A percentile compares a stretch with the other conserved stretches of the same genome.
Conservation (phyloP, 2,888 invertebrate genomes). For the Dicyrtoma fusca region DNA sequence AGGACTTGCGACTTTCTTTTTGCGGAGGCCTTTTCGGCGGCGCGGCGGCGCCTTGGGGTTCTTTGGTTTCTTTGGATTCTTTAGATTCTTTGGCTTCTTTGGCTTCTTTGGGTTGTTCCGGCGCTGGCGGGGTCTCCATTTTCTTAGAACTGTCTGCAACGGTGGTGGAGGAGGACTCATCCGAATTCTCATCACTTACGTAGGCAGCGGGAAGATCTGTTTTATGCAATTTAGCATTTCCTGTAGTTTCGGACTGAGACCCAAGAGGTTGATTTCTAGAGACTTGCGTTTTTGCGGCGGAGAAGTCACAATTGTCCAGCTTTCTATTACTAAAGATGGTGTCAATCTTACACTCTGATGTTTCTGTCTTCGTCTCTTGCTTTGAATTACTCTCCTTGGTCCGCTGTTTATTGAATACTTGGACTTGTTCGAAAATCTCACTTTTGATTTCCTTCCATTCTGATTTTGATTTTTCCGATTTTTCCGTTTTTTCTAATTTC, state of each 20-base stretch:
- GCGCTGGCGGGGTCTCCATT: no score
- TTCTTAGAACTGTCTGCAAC: slow-evolving; percentile 26
- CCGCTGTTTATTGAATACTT: no score
- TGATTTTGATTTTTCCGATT: slow-evolving; percentile 2
- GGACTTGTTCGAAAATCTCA: neutral
- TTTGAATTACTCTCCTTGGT: neutral
- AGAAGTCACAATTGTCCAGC: slow-evolving; percentile 20
- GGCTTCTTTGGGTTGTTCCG: neutral
- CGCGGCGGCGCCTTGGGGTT: slow-evolving; percentile 50
- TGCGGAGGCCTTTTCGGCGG: slow-evolving; percentile 43
- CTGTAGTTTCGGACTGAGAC: neutral
- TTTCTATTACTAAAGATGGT: slow-evolving; percentile 29
- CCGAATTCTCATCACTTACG: slow-evolving; percentile 30
- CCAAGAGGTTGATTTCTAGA: neutral
- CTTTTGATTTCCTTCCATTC: slow-evolving; percentile 5
- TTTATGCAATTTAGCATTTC: neutral
- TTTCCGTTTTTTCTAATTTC: neutral
- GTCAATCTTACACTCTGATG: slow-evolving; percentile 16
- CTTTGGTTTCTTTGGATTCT: neutral
- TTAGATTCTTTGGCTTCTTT: neutral
- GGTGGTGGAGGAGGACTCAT: slow-evolving; percentile 34
- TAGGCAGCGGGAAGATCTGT: neutral
- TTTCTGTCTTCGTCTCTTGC: neutral
- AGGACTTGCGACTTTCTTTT: neutral
- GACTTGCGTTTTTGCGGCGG: neutral